These are phyloP conservation scores for Ectobius pallidus DNA, from an alignment of 2,888 invertebrate genomes.

Conservation along the genomic window DNA sequence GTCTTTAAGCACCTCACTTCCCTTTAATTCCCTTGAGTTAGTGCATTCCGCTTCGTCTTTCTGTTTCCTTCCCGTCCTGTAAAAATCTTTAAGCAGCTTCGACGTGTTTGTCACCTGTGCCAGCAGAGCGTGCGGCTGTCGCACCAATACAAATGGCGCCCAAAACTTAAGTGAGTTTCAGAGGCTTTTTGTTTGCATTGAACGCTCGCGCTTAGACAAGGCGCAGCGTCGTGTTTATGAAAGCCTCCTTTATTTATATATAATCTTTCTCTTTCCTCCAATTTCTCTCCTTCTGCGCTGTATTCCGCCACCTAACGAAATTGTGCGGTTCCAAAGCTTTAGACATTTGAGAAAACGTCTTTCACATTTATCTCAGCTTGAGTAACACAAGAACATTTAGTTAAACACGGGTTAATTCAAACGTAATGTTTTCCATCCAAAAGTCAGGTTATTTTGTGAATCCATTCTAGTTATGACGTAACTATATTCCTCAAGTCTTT, in stretches of 20 bases:
- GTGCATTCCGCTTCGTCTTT: background rate
- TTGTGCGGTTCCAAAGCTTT: background rate
- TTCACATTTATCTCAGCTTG: too few relatives aligned
- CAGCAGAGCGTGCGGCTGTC: background rate
- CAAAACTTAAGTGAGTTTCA: conserved; percentile 34
- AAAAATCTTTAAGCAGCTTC: conserved; percentile 10
- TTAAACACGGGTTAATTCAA: too few relatives aligned
- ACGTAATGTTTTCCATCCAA: too few relatives aligned
- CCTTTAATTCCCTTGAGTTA: background rate
- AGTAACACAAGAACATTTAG: too few relatives aligned
- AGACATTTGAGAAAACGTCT: background rate
- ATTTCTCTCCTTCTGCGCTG: background rate
- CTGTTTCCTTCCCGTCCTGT: background rate
- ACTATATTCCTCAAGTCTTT: too few relatives aligned
- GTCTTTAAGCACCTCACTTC: too few relatives aligned
- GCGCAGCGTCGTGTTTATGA: conserved; percentile 28
- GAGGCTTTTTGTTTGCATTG: conserved; percentile 30
- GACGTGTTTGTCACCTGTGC: conserved; percentile 26
- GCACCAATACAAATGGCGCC: conserved; percentile 35
- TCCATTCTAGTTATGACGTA: too few relatives aligned
- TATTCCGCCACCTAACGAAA: background rate
- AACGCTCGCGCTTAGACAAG: conserved; percentile 10
- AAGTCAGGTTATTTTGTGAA: too few relatives aligned
- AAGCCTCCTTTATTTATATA: conserved; percentile 9
- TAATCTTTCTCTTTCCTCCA: background rate